Evolutionary conservation across 2,113 vertebrate species (phyloP).

Genomic region (Chionodraco myersi): DNA sequence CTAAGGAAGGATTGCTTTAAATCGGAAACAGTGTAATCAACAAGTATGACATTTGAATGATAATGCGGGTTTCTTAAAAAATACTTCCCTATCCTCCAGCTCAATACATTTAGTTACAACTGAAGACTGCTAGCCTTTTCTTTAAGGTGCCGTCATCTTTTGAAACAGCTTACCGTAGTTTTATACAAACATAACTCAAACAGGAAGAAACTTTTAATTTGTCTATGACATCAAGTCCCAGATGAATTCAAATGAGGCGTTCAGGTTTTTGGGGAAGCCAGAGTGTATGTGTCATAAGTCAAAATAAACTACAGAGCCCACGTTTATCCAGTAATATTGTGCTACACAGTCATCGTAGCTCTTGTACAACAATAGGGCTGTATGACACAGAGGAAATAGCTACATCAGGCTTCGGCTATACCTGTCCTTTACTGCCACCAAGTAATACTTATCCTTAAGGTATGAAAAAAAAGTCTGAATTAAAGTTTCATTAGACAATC

Average conservation of each 20-base stretch:
- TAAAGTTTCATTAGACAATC: conserved; percentile 2
- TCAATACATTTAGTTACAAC: background rate
- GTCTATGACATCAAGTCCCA: background rate
- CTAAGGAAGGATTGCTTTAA: background rate
- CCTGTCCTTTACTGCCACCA: background rate
- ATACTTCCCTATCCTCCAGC: background rate
- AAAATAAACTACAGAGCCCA: background rate
- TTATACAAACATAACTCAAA: background rate
- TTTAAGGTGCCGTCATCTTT: too few relatives aligned
- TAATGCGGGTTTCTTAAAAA: background rate
- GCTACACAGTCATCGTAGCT: too few relatives aligned
- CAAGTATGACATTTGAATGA: background rate
- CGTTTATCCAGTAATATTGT: too few relatives aligned
- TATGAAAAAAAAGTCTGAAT: background rate
- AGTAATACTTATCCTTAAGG: background rate
- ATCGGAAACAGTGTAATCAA: background rate
- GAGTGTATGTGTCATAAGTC: background rate
- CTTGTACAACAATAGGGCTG: conserved; percentile 4
- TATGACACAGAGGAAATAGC: background rate
- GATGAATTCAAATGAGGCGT: background rate
- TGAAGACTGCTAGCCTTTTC: background rate
- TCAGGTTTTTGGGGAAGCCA: background rate
- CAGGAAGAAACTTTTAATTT: background rate
- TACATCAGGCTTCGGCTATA: background rate
- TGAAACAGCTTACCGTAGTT: background rate